phyloP scores from a whole-genome alignment of 2,888 invertebrate genomes.

The Cylindroiulus punctatus region DNA sequence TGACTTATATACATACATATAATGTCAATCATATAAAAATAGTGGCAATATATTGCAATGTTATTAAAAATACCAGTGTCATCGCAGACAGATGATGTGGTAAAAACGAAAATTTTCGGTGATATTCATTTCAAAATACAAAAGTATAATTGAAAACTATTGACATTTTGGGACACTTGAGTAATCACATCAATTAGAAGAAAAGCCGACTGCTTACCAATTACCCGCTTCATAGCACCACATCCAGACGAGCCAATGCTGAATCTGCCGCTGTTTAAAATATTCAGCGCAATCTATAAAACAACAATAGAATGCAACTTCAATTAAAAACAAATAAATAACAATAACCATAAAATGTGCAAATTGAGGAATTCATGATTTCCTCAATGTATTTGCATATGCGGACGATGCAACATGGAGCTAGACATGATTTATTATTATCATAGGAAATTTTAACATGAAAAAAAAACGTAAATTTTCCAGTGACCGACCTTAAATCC shows the following conservation, averaged over 20 bases:
- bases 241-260: conserved; percentile 68
- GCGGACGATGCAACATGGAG: too few relatives aligned
- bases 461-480: not conserved
- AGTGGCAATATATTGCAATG: too few relatives aligned
- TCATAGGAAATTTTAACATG: conserved; percentile 5
- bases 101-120: too few relatives aligned
- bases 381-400: too few relatives aligned
- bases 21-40: too few relatives aligned
- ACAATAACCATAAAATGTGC: too few relatives aligned
- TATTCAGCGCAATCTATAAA: conserved; percentile 69
- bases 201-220: conserved; percentile 62
- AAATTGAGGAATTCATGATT: too few relatives aligned
- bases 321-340: not conserved
- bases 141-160: not conserved
- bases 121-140: too few relatives aligned
- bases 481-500: conserved; percentile 68
- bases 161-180: not conserved
- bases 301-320: not conserved
- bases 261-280: conserved; percentile 69
- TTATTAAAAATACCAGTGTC: too few relatives aligned
- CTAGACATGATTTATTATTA: too few relatives aligned
- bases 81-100: too few relatives aligned
- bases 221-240: conserved; percentile 64
- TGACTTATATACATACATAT: too few relatives aligned
- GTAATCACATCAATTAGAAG: conserved; percentile 35